A percentile compares a stretch with the other conserved stretches of the same genome.
Evolutionary conservation across 2,113 vertebrate species (phyloP).

Genomic region (Alethe castanea): DNA sequence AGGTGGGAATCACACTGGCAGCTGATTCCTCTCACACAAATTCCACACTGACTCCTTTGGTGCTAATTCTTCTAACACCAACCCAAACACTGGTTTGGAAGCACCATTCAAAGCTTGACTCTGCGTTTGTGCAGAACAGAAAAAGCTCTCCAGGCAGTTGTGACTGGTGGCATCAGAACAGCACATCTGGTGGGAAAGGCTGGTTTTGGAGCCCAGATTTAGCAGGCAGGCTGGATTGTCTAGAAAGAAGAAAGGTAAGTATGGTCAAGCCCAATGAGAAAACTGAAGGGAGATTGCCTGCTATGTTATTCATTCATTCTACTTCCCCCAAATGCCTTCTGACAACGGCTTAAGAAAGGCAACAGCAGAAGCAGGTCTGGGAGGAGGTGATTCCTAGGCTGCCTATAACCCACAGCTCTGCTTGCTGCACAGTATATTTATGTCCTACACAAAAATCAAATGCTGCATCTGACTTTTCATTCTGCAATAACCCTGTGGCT

Average conservation of each 20-base stretch:
- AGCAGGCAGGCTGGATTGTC: neutral
- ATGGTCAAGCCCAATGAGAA: neutral
- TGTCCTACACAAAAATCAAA: neutral
- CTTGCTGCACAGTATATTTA: neutral
- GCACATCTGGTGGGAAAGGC: neutral
- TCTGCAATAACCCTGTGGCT: neutral
- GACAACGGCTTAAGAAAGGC: neutral
- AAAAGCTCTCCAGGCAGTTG: neutral
- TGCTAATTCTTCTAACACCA: neutral
- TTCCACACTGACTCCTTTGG: neutral
- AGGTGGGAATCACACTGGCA: neutral
- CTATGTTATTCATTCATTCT: neutral
- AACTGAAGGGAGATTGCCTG: neutral
- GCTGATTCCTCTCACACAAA: neutral
- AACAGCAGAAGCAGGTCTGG: neutral
- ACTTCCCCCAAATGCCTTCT: neutral
- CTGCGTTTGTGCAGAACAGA: neutral
- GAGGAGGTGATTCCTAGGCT: neutral
- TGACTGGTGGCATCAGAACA: neutral
- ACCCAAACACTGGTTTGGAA: neutral
- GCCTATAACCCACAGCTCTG: neutral
- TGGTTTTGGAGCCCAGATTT: neutral
- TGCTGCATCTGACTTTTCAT: neutral
- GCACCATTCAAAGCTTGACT: neutral
- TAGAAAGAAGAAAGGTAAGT: neutral